Evolutionary conservation across 2,888 invertebrate genomes (phyloP).

Genomic region (Taenaris catops): DNA sequence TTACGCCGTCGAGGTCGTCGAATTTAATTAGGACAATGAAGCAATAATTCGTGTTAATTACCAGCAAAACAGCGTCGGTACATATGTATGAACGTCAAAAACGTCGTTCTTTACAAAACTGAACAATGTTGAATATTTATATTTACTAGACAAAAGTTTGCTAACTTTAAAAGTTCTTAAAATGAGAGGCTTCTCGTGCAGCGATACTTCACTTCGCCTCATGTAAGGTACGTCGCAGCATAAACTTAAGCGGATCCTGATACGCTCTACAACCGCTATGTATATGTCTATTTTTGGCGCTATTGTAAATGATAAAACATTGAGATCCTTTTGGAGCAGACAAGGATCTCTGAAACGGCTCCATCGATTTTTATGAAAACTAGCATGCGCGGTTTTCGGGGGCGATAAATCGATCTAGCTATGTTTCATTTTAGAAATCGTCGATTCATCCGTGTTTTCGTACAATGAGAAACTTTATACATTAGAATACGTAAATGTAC

Average conservation of each 20-base stretch:
- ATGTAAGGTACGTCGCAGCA: neutral
- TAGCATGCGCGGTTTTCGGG: too few relatives aligned
- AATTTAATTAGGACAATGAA: too few relatives aligned
- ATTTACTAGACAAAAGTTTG: conserved; percentile 15
- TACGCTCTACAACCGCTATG: neutral
- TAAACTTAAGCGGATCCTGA: neutral
- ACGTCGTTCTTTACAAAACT: conserved; percentile 4
- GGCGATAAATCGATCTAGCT: too few relatives aligned
- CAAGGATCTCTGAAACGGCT: neutral
- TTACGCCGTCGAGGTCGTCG: too few relatives aligned
- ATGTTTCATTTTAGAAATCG: too few relatives aligned
- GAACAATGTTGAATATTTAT: conserved; percentile 18
- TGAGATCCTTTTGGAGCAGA: neutral
- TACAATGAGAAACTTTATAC: too few relatives aligned
- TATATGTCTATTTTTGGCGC: neutral
- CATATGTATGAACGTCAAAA: too few relatives aligned
- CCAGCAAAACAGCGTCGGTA: too few relatives aligned
- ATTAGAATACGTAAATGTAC: too few relatives aligned
- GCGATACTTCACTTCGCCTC: conserved; percentile 15
- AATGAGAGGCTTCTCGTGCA: conserved; percentile 18
- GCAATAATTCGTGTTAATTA: too few relatives aligned
- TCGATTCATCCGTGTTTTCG: too few relatives aligned
- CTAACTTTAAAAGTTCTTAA: conserved; percentile 16
- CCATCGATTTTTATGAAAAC: too few relatives aligned
- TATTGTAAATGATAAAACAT: neutral